A percentile compares a stretch with the other conserved stretches of the same genome.
Conservation (phyloP, 1,140 invertebrate species). For the Odontomachus brunneus region DNA sequence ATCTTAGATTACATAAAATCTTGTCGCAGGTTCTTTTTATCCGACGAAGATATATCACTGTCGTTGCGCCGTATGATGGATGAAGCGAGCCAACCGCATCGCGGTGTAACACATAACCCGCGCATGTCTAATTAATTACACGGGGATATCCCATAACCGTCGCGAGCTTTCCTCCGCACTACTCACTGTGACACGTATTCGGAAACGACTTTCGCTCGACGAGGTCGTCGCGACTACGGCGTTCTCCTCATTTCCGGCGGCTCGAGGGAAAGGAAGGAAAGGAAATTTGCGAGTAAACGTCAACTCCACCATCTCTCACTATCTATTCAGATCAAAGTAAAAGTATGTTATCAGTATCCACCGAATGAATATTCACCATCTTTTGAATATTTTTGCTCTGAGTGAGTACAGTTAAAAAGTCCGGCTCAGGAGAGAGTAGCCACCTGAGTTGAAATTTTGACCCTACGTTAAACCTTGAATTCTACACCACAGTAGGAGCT, state of each 20-base stretch:
- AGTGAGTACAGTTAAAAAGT: no score
- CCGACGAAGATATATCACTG: slow-evolving; percentile 36
- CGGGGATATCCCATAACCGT: not conserved
- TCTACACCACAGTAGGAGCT: no score
- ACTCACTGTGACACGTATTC: slow-evolving; percentile 1
- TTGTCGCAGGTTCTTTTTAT: slow-evolving; percentile 7
- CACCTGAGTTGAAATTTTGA: no score
- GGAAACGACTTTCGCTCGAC: not conserved
- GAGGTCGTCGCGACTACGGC: not conserved
- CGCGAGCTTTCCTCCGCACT: not conserved
- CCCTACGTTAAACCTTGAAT: no score
- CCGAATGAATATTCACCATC: no score
- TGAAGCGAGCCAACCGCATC: slow-evolving; percentile 8
- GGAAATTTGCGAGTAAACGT: no score
- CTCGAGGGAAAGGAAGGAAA: no score
- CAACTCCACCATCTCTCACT: no score
- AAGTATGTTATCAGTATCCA: no score
- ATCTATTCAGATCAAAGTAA: no score
- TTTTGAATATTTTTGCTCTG: no score
- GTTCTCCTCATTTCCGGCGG: not conserved
- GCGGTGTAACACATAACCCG: slow-evolving; percentile 10
- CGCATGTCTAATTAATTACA: slow-evolving; percentile 40
- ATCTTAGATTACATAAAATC: slow-evolving; percentile 38
- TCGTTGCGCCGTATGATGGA: slow-evolving; percentile 22
- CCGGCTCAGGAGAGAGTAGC: no score